Conservation (phyloP, 2,888 invertebrate genomes). For the Ochropleura leucogaster region DNA sequence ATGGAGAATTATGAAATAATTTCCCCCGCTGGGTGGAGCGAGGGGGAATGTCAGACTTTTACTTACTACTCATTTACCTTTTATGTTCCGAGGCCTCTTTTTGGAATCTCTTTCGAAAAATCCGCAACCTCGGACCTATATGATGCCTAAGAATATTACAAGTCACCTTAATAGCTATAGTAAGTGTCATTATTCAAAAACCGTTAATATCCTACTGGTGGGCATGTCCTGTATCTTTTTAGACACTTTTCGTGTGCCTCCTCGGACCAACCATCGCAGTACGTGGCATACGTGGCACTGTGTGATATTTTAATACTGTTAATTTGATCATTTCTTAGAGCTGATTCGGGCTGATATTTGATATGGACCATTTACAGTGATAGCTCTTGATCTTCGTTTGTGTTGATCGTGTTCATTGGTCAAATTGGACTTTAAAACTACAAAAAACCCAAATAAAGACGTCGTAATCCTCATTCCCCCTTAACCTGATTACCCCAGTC, state of each 20-base stretch:
- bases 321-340: not conserved
- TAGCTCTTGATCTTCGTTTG: not conserved
- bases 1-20: too few species aligned
- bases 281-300: not conserved
- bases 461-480: constrained; percentile 16
- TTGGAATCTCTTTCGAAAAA: too few species aligned
- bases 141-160: not conserved
- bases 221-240: too few species aligned
- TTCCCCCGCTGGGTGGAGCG: too few species aligned
- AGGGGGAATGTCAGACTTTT: too few species aligned
- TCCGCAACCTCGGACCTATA: too few species aligned
- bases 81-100: too few species aligned
- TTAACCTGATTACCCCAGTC: constrained; percentile 37
- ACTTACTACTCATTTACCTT: too few species aligned
- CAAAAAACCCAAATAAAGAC: constrained; percentile 3
- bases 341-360: not conserved
- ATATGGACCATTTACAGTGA: not conserved
- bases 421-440: not conserved
- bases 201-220: too few species aligned
- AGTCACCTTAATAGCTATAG: not conserved
- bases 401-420: not conserved
- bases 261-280: too few species aligned
- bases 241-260: too few species aligned
- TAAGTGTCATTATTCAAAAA: too few species aligned
- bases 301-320: not conserved